Conservation (phyloP, 1,140 invertebrate genomes). For the Venturia canescens region DNA sequence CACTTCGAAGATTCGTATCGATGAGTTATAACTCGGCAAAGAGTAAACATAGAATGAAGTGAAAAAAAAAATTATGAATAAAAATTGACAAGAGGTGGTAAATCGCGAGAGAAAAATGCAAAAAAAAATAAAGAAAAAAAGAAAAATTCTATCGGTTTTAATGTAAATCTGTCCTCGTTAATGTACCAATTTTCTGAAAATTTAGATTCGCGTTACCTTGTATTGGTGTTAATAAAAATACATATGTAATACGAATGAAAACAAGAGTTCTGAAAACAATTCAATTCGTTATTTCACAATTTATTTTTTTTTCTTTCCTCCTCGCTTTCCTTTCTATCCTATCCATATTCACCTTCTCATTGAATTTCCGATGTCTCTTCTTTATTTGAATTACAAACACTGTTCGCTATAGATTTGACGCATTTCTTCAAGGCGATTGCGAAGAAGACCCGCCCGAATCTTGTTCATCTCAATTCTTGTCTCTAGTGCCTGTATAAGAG, state of each 20-base stretch:
- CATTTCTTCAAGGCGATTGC: constrained; percentile 57
- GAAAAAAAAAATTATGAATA: constrained; percentile 55
- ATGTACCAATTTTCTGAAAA: constrained; percentile 41
- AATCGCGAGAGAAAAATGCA: constrained; percentile 49
- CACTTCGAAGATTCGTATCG: too few species aligned
- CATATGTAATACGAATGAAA: constrained; percentile 30
- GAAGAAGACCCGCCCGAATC: constrained; percentile 62
- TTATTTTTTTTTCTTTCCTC: not conserved
- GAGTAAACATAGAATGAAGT: not conserved
- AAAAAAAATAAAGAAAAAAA: constrained; percentile 55
- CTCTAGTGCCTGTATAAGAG: constrained; percentile 77
- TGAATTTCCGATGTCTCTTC: not conserved
- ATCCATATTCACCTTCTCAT: too few species aligned
- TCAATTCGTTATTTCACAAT: constrained; percentile 8
- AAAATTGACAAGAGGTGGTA: too few species aligned
- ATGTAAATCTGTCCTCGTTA: constrained; percentile 38
- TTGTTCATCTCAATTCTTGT: constrained; percentile 74
- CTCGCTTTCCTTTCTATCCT: not conserved
- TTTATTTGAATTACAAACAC: constrained; percentile 32
- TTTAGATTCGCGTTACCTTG: constrained; percentile 44
- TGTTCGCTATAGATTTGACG: constrained; percentile 51
- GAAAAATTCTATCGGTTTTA: constrained; percentile 8
- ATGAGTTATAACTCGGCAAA: too few species aligned
- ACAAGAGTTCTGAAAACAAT: not conserved
- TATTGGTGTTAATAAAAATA: constrained; percentile 44